Percentiles rank a stretch among this genome's conserved stretches.
Evolutionary conservation across 2,888 invertebrate species (phyloP).

Genomic region (Slavum lentiscoides): DNA sequence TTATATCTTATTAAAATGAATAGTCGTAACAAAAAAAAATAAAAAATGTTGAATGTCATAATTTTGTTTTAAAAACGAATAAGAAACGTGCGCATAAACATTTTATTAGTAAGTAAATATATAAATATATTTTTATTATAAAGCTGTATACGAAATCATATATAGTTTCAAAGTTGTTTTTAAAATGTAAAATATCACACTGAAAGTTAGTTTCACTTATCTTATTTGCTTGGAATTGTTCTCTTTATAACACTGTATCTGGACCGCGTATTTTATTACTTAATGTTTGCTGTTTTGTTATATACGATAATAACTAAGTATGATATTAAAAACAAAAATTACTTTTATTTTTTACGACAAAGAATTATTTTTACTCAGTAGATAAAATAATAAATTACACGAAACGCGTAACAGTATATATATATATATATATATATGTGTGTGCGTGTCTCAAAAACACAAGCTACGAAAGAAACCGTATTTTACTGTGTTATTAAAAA

Average conservation of each 20-base stretch:
- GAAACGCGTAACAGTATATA: background rate
- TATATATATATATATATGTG: no score
- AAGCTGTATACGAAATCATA: background rate
- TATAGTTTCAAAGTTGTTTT: background rate
- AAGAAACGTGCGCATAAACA: no score
- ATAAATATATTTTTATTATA: no score
- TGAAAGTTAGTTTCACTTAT: background rate
- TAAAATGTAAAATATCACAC: background rate
- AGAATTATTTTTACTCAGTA: background rate
- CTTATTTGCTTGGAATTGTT: background rate
- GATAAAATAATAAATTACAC: background rate
- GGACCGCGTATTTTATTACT: background rate
- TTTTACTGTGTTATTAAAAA: background rate
- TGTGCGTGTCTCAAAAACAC: constrained; percentile 1
- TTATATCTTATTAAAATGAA: no score
- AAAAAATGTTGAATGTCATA: no score
- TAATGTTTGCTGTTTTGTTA: background rate
- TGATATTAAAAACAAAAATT: constrained; percentile 1
- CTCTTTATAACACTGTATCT: background rate
- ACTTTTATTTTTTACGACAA: background rate
- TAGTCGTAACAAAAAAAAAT: no score
- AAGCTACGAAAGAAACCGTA: background rate
- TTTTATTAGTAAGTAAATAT: no score
- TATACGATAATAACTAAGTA: background rate
- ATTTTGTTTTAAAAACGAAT: no score